phyloP scores from a whole-genome alignment of 2,888 invertebrate genomes.

The Drosophila mercatorum region DNA sequence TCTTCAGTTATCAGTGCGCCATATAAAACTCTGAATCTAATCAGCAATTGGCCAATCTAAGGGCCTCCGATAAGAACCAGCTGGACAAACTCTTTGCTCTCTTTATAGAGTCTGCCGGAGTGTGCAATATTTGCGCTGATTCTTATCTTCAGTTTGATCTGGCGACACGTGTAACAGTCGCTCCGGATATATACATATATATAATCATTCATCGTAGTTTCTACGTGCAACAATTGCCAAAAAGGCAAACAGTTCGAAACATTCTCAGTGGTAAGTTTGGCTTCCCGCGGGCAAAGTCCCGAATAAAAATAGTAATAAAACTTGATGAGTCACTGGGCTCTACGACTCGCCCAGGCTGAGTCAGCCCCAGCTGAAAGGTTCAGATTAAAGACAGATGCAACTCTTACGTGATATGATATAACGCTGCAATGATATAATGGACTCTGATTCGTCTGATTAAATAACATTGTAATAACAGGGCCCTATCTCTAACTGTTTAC shows the following conservation, averaged over 20 bases:
- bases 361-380: not conserved
- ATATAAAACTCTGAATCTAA: slow-evolving; percentile 19
- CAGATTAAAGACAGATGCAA: not conserved
- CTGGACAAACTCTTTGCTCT: not conserved
- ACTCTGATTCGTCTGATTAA: not conserved
- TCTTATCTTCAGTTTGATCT: slow-evolving; percentile 34
- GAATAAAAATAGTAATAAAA: not conserved
- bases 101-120: not conserved
- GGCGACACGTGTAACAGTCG: slow-evolving; percentile 9
- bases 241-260: slow-evolving; percentile 11
- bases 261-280: slow-evolving; percentile 29
- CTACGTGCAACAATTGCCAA: slow-evolving; percentile 26
- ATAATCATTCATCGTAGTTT: not conserved
- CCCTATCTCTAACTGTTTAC: not conserved
- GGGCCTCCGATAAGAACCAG: slow-evolving; percentile 23
- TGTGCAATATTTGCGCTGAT: slow-evolving; percentile 51
- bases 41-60: slow-evolving; percentile 47
- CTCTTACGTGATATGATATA: not conserved
- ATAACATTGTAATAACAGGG: not conserved
- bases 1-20: slow-evolving; percentile 26
- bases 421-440: not conserved
- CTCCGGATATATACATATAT: too few relatives aligned
- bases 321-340: slow-evolving; percentile 27
- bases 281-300: slow-evolving; percentile 3
- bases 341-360: not conserved